A percentile compares a stretch with the other conserved stretches of the same genome.
These are phyloP conservation scores for Percina caprodes DNA, from an alignment of 2,113 vertebrate genomes.

Conservation along the genomic window DNA sequence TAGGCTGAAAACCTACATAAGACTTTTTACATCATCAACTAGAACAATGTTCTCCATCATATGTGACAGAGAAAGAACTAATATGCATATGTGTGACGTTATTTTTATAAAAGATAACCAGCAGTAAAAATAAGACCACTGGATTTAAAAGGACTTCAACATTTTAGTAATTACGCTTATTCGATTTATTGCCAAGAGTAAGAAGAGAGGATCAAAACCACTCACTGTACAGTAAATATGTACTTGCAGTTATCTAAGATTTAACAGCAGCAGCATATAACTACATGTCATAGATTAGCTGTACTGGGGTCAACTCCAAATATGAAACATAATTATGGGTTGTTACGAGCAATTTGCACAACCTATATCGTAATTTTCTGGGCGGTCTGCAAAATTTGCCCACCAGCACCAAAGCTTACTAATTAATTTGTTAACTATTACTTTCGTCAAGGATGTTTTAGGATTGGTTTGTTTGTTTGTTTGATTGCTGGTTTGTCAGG, in stretches of 20 bases:
- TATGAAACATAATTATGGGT: too few relatives aligned
- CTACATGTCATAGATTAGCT: background rate
- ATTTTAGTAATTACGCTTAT: background rate
- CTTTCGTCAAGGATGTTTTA: too few relatives aligned
- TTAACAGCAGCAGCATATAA: background rate
- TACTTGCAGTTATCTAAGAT: background rate
- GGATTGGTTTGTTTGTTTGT: too few relatives aligned
- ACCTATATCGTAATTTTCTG: too few relatives aligned
- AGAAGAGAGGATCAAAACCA: background rate
- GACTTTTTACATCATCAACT: slow-evolving; percentile 5
- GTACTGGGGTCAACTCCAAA: too few relatives aligned
- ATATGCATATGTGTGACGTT: background rate
- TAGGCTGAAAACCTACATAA: slow-evolving; percentile 20
- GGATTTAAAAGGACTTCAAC: background rate
- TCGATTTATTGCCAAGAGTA: background rate
- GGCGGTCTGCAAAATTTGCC: too few relatives aligned
- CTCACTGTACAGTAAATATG: background rate
- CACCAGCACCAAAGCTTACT: too few relatives aligned
- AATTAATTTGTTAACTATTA: too few relatives aligned
- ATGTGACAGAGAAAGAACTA: background rate
- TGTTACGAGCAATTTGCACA: too few relatives aligned
- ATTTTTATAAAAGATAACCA: slow-evolving; percentile 7
- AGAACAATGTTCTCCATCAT: background rate
- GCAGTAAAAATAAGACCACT: background rate
- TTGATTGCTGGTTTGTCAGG: too few relatives aligned